These are phyloP conservation scores for Cairina moschata DNA, from an alignment of 2,113 vertebrate genomes.

Conservation along the genomic window DNA sequence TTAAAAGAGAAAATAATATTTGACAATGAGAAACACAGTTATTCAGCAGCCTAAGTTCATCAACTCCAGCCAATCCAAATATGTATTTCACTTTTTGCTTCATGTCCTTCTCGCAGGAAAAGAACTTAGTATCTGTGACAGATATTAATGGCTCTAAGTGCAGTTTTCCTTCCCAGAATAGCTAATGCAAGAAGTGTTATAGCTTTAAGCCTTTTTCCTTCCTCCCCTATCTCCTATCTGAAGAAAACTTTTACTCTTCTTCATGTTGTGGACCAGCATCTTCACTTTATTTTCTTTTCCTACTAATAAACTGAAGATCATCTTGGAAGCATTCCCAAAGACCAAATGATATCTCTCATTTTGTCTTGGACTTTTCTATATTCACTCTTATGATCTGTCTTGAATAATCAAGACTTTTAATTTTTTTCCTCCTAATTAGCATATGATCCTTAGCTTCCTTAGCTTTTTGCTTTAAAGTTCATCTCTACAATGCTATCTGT, in stretches of 20 bases:
- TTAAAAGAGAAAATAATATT: not conserved
- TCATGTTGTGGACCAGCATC: not conserved
- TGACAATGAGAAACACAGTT: not conserved
- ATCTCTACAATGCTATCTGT: not conserved
- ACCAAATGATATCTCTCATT: not conserved
- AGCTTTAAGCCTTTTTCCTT: not conserved
- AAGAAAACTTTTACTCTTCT: not conserved
- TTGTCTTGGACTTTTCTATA: not conserved
- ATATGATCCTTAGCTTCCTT: not conserved
- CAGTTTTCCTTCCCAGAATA: not conserved
- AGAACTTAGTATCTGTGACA: not conserved
- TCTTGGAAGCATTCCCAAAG: not conserved
- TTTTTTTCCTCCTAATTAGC: not conserved
- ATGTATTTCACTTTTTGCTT: not conserved
- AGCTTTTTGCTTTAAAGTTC: not conserved
- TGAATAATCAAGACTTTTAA: not conserved
- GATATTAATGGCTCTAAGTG: not conserved
- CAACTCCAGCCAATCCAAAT: not conserved
- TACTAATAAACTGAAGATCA: not conserved
- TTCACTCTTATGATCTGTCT: not conserved
- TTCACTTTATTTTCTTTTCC: not conserved
- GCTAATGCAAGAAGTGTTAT: not conserved
- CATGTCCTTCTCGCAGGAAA: not conserved
- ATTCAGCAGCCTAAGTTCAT: not conserved
- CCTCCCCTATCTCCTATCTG: not conserved